Conservation (phyloP, 2,888 invertebrate genomes). For the Acleris literana region DNA sequence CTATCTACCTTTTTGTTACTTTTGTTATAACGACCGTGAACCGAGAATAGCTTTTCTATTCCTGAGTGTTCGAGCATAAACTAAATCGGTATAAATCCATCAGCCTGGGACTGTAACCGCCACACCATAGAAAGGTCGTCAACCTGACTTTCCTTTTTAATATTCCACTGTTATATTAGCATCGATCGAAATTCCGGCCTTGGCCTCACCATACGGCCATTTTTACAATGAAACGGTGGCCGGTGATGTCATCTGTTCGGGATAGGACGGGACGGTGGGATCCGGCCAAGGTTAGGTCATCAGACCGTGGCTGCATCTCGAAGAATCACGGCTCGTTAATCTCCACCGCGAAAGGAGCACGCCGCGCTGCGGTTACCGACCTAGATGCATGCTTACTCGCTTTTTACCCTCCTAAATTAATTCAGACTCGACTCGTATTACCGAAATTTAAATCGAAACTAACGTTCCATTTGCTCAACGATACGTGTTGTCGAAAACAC, state of each 20-base stretch:
- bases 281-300: slow-evolving; percentile 72
- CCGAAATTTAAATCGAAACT: slow-evolving; percentile 54
- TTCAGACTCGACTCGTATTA: slow-evolving; percentile 48
- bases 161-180: slow-evolving; percentile 57
- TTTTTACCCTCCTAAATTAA: slow-evolving; percentile 64
- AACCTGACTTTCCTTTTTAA: slow-evolving; percentile 77
- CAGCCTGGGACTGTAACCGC: slow-evolving; percentile 58
- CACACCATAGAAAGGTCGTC: slow-evolving; percentile 62
- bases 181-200: slow-evolving; percentile 68
- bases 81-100: slow-evolving; percentile 59
- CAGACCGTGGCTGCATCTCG: slow-evolving; percentile 74
- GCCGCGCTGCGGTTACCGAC: slow-evolving; percentile 61
- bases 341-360: slow-evolving; percentile 69
- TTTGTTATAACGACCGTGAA: neutral
- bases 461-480: slow-evolving; percentile 53
- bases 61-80: slow-evolving; percentile 9
- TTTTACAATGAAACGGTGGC: slow-evolving; percentile 52
- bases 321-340: slow-evolving; percentile 71
- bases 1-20: no score
- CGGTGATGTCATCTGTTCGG: slow-evolving; percentile 71
- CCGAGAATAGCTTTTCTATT: slow-evolving; percentile 23
- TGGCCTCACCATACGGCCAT: slow-evolving; percentile 59
- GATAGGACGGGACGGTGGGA: slow-evolving; percentile 71
- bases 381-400: slow-evolving; percentile 65
- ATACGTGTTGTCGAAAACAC: slow-evolving; percentile 36